These are phyloP conservation scores for Harpagoxenus sublaevis DNA, from an alignment of 2,888 invertebrate genomes.

Conservation along the genomic window DNA sequence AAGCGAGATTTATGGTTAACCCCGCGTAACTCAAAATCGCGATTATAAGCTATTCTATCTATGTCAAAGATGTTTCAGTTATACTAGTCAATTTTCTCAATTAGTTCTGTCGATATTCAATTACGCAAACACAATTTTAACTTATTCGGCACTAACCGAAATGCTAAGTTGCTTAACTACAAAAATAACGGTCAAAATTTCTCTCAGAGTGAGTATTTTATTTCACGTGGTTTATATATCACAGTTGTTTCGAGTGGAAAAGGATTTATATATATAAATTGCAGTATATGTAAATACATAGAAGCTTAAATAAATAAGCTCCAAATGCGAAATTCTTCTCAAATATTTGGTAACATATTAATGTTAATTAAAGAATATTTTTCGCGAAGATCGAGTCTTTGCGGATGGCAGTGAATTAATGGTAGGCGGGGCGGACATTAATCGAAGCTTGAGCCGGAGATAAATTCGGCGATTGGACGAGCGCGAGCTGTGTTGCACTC, in stretches of 20 bases:
- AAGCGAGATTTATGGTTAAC: no score
- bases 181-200: no score
- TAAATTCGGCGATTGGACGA: slow-evolving; percentile 47
- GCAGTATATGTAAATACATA: not conserved
- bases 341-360: not conserved
- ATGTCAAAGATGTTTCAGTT: no score
- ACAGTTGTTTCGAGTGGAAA: not conserved
- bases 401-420: slow-evolving; percentile 15
- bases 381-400: not conserved
- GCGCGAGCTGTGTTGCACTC: slow-evolving; percentile 18
- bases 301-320: not conserved
- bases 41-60: no score
- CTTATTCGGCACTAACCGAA: no score
- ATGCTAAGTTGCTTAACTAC: no score
- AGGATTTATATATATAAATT: not conserved
- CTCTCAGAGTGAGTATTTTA: not conserved
- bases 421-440: slow-evolving; percentile 12
- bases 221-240: not conserved
- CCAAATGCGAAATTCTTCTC: not conserved
- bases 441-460: slow-evolving; percentile 26
- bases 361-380: not conserved
- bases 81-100: no score
- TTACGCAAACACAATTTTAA: no score
- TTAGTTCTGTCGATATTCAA: no score
- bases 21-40: no score